A percentile compares a stretch with the other conserved stretches of the same genome.
Evolutionary conservation across 2,888 invertebrate genomes (phyloP).

Genomic region (Xestoiulus laeticollis): DNA sequence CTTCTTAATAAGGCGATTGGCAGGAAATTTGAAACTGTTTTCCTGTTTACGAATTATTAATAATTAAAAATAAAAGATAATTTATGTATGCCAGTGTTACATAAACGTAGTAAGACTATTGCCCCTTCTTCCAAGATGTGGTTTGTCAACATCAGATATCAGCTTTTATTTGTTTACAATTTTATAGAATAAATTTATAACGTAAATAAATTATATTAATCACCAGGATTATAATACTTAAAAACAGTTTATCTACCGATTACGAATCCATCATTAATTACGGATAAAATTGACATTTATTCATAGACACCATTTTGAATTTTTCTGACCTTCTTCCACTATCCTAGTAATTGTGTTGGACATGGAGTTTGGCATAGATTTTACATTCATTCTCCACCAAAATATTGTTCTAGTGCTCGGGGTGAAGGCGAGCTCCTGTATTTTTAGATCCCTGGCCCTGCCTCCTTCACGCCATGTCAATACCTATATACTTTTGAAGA

Average conservation of each 20-base stretch:
- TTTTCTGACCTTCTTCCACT: not conserved
- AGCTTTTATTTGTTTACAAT: not conserved
- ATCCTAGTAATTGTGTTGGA: not conserved
- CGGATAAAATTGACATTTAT: not conserved
- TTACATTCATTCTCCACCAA: not conserved
- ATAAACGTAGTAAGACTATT: not conserved
- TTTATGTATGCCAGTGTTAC: not conserved
- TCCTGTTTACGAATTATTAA: not conserved
- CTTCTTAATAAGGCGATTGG: not conserved
- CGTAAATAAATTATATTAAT: no score
- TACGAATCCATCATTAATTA: no score
- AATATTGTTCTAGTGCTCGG: not conserved
- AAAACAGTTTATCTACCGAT: no score
- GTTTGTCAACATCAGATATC: no score
- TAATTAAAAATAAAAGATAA: not conserved
- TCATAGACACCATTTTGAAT: not conserved
- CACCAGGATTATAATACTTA: no score
- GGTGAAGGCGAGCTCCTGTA: slow-evolving; percentile 38
- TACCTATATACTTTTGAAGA: not conserved
- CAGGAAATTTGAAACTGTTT: not conserved
- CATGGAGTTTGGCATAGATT: not conserved
- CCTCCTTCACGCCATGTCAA: slow-evolving; percentile 5
- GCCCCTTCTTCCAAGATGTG: not conserved
- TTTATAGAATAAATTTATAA: no score
- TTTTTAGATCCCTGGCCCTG: slow-evolving; percentile 39